Base-by-base conservation (phyloP, 2,888 invertebrate species). In the Perdita meconis region DNA sequence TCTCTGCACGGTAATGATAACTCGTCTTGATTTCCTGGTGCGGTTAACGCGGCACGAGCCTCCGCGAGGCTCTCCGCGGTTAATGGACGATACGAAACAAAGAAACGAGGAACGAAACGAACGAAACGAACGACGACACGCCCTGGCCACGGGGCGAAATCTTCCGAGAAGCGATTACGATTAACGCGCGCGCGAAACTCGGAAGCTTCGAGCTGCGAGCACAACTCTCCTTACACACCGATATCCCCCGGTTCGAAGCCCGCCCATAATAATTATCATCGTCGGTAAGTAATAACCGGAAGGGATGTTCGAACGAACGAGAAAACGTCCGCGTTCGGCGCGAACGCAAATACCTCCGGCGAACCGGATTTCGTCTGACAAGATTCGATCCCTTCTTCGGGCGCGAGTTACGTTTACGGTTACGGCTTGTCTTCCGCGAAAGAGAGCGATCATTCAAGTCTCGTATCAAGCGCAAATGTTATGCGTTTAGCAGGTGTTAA, bases 21-120 rank as follows among this genome's bases (percentile, higher is more conserved):
- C 86, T 86, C 85, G 80, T 57, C 74, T 87, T 86, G 87, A 86
- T 89, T 89, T 89, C 89, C 89, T 86, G 87, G 85, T 87, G 88
- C 83, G 86, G 88, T 86, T 74, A 68, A 76, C 83, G 64, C 84
- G 88, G 88, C 88, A 88, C 89, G 89, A 89, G 89, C 86, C 81
- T 60, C 63, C 60, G 36, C 59, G 68, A 66, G 67, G 53, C 22
- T 40, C 63, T 60, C n/a, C 83, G 75, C 81, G 81, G 85, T 83
- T 85, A 84, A 85, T 84, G 77, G 78, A 84, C 82, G 80, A 78
- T 73, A 78, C 64, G 68, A 69, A 75, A 78, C 51, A 78, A 79
- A 79, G 73, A 86, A 80, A 82, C 69, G 70, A 65, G 74, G 71
- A 77, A 73, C 64, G 75, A 80, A n/a, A 75, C 57, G 67, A 30